Evolutionary conservation across 2,113 vertebrate genomes (phyloP).

Genomic region (Pampusana beccarii): DNA sequence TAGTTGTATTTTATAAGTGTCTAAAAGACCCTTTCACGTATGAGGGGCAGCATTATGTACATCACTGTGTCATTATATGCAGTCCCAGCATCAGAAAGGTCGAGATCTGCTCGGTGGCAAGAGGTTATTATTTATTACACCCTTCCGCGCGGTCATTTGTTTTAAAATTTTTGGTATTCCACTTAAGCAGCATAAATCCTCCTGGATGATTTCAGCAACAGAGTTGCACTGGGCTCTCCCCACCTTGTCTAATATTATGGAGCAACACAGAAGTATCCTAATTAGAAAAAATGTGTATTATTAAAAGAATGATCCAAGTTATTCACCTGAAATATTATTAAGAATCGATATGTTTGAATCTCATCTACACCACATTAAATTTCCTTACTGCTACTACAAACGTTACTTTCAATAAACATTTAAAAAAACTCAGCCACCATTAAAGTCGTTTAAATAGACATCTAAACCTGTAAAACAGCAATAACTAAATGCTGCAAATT

Average conservation of each 20-base stretch:
- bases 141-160: not conserved
- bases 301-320: not conserved
- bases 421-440: not conserved
- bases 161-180: not conserved
- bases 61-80: too few relatives aligned
- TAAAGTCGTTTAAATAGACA: conserved; percentile 48
- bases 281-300: not conserved
- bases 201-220: not conserved
- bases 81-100: not conserved
- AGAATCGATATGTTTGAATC: not conserved
- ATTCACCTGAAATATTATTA: not conserved
- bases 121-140: not conserved
- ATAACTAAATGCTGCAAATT: conserved; percentile 64
- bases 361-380: not conserved
- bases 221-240: not conserved
- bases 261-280: not conserved
- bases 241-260: not conserved
- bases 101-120: not conserved
- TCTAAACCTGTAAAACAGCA: conserved; percentile 39
- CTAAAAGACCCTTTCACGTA: too few relatives aligned
- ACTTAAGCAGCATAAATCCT: not conserved
- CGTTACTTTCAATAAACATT: not conserved
- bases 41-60: too few relatives aligned
- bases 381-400: not conserved
- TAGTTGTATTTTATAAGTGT: not conserved